Base-by-base conservation (phyloP, 2,797 vertebrate species). In the Natrix natrix region DNA sequence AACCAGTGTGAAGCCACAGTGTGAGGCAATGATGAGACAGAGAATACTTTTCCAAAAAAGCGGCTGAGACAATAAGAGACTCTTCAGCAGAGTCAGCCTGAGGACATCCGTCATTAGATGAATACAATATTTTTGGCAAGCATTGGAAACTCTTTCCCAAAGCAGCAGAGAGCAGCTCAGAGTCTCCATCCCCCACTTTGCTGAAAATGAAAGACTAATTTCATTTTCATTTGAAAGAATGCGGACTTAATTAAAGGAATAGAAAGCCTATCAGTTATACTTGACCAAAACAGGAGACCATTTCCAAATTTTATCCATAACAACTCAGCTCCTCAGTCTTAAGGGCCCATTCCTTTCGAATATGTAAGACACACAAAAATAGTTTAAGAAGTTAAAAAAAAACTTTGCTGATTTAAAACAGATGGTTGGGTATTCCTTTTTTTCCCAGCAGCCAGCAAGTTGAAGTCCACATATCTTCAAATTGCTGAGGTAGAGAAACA, bases 141-240 rank as follows among this genome's bases (percentile, higher is more conserved):
- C 37, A 59, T 52, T 87, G 20, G 63, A 88, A 86, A 94, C 87
- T 90, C 20, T 94, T 91, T 90, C 91, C 55, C 74, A 92, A 56
- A 90, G 96, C 95, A 96, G 92, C 89, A 69, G 94, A 54, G 86
- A 94, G 88, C 93, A 93, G 91, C 52, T 28, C 17, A 93, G 28
- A 52, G 0, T 1, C 0, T 8, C 92, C 94, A 88, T 91, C 32
- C 0, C 0, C 86, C 2, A 78, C 1, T 88, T 91, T 83, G 90
- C 92, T 89, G 26, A 28, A 92, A 57, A 63, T 69, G 92, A 88
- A 57, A 0, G 0, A 13, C 87, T 0, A 2, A 94, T 93, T 78
- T 86, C 43, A 59, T 0, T 28, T 63, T 63, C 61, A 26, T 63
- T 63, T 63, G 61, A 0, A 91, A 26, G 93, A 94, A 48, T 90